Evolutionary conservation across 2,888 invertebrate species (phyloP), one percentile per base, ranked within the genome.

Genomic region (Hemicrepidius hirtus): DNA sequence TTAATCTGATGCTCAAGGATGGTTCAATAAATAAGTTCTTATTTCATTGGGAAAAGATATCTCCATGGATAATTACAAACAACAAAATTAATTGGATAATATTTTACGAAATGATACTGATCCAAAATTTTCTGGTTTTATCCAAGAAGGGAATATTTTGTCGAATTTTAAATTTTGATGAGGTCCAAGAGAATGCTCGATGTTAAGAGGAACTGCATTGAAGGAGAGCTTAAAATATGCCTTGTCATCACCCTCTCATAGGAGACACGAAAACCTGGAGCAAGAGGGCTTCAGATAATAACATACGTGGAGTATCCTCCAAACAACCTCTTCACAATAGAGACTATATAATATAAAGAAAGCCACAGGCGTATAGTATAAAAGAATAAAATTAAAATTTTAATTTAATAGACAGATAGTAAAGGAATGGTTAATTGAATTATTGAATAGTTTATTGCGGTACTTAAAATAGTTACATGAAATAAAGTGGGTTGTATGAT

Each of bases 271-370:
- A 72, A 72, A 72, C 68, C 68, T 68, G 67, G 50, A 44, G 63
- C 72, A 68, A 72, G 72, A 68, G 72, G 72, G 63, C 72, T 72
- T 68, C 59, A 72, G 72, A 72, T 72, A 72, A 72, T 63, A 72
- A 72, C 72, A 68, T 68, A 72, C 68, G 68, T 59, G 44, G 35
- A 66, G 57, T 18, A 49, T 64, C 63, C 37, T 41, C 64, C 13
- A 44, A 53, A 67, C 21, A 59, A 20, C 20, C 57, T 49, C 67
- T 68, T 50, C 46, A 24, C 40, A 50, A 21, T 20, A 37, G 18
- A 18, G 37, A 57, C 40, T 18, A 13, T 18, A 13, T 12, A 32
- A n/a, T n/a, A 18, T 28, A 50, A n/a, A 50, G 21, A n/a, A 24
- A n/a, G 53, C n/a, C 35, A 35, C 41, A n/a, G 24, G 4, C 20